phyloP scores from a whole-genome alignment of 2,113 vertebrate genomes.

The Pseudopodoces humilis region DNA sequence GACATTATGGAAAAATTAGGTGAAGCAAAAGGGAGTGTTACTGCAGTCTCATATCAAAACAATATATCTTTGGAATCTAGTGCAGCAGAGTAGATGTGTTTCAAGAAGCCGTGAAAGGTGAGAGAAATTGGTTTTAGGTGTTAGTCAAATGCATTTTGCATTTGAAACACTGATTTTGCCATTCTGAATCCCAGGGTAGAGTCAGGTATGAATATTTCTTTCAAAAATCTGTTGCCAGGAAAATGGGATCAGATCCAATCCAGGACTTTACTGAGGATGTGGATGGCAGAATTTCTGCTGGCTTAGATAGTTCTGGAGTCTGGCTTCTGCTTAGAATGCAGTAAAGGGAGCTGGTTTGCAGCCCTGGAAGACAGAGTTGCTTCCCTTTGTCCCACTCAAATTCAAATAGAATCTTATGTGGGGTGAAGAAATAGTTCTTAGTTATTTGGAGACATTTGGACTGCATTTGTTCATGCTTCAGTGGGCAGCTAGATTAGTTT shows the following conservation, averaged over 20 bases:
- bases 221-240: background rate
- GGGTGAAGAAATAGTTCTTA: background rate
- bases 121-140: background rate
- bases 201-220: background rate
- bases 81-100: background rate
- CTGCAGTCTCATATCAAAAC: background rate
- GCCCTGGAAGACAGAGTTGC: background rate
- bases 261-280: background rate
- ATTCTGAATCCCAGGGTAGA: background rate
- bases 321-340: background rate
- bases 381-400: background rate
- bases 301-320: background rate
- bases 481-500: background rate
- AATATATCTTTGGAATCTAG: background rate
- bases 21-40: background rate
- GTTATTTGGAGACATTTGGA: background rate
- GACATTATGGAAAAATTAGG: background rate
- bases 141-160: background rate
- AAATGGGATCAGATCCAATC: background rate
- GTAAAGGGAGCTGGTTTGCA: background rate
- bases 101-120: background rate
- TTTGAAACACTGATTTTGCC: background rate
- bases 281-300: background rate
- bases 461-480: background rate
- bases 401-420: background rate